Evolutionary conservation across 2,797 vertebrate genomes (phyloP).

Genomic region (Chloroceryle inda): DNA sequence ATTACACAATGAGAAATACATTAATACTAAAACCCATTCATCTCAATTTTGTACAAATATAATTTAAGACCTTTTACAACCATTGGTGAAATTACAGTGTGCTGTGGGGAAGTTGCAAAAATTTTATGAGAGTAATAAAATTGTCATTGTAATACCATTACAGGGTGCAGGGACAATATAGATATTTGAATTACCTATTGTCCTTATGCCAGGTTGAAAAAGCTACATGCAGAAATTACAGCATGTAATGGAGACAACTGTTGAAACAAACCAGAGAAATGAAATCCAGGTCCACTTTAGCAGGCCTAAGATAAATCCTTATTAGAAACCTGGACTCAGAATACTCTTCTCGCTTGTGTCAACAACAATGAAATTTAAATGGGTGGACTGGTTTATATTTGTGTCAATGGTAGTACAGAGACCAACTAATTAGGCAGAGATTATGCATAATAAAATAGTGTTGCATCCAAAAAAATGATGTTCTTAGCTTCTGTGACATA

Average conservation of each 20-base stretch:
- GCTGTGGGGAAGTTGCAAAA: slow-evolving; percentile 88
- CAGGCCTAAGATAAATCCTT: slow-evolving; percentile 37
- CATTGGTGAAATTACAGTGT: slow-evolving; percentile 90
- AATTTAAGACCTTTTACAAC: slow-evolving; percentile 91
- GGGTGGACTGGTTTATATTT: slow-evolving; percentile 2
- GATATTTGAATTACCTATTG: slow-evolving; percentile 73
- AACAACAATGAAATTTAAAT: slow-evolving; percentile 23
- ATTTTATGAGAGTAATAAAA: slow-evolving; percentile 94
- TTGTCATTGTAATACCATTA: slow-evolving; percentile 91
- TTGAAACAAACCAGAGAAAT: slow-evolving; percentile 56
- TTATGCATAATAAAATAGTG: neutral
- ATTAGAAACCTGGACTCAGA: neutral
- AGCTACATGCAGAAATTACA: slow-evolving; percentile 52
- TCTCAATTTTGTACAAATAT: slow-evolving; percentile 89
- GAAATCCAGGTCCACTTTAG: slow-evolving; percentile 42
- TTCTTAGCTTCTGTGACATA: slow-evolving; percentile 46
- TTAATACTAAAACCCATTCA: slow-evolving; percentile 88
- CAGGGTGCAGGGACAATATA: slow-evolving; percentile 77
- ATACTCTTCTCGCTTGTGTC: slow-evolving; percentile 41
- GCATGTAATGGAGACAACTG: slow-evolving; percentile 66
- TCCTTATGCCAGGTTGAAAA: slow-evolving; percentile 62
- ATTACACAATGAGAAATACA: slow-evolving; percentile 85
- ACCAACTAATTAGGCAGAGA: slow-evolving; percentile 55
- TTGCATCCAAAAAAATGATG: slow-evolving; percentile 14
- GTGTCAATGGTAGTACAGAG: slow-evolving; percentile 36